phyloP scores from a whole-genome alignment of 2,113 vertebrate species.

The Chionomys nivalis region DNA sequence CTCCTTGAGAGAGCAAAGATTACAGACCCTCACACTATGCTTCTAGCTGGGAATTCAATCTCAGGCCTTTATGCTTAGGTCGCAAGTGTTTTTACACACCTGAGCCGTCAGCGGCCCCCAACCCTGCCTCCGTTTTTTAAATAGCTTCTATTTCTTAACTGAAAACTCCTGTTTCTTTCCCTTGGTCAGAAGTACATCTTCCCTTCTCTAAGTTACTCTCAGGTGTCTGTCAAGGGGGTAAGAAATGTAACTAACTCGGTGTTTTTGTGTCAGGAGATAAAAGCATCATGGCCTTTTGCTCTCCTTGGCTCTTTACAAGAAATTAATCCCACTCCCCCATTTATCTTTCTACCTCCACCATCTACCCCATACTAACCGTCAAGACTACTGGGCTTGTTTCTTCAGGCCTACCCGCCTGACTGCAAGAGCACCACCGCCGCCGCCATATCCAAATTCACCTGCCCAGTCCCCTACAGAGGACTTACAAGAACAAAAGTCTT shows the following conservation, averaged over 20 bases:
- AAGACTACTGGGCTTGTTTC: neutral
- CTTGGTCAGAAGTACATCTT: neutral
- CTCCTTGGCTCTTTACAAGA: neutral
- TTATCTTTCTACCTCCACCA: neutral
- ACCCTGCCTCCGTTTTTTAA: neutral
- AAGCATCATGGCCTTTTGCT: neutral
- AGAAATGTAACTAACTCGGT: neutral
- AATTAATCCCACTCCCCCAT: neutral
- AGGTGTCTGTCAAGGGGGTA: neutral
- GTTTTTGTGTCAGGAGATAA: neutral
- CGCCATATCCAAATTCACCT: neutral
- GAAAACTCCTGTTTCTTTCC: neutral
- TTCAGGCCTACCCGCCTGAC: neutral
- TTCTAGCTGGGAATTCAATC: neutral
- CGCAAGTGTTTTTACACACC: neutral
- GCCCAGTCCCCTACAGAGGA: neutral
- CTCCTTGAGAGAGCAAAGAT: neutral
- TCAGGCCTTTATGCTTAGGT: neutral
- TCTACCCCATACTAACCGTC: rapidly evolving
- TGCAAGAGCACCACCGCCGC: rapidly evolving
- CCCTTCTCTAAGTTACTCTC: neutral
- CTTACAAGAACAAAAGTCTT: neutral
- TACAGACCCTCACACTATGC: neutral
- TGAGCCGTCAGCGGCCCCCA: neutral
- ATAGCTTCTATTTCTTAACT: neutral